These are phyloP conservation scores for Hyaena hyaena DNA, from an alignment of 2,113 vertebrate genomes.

Conservation along the genomic window DNA sequence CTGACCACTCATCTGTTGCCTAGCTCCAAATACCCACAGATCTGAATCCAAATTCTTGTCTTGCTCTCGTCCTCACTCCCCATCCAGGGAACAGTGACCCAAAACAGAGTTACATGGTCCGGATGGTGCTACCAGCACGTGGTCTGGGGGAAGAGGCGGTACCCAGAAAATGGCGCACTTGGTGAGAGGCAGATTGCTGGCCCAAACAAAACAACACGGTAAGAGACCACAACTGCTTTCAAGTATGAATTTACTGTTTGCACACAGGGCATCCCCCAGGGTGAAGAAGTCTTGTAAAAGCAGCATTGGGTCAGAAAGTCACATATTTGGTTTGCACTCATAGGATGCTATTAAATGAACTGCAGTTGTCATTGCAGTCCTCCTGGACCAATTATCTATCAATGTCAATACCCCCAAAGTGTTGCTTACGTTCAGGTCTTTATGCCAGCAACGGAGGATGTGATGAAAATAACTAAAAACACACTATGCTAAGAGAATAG, in stretches of 20 bases:
- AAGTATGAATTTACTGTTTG: background rate
- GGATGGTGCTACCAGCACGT: background rate
- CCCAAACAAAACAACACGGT: background rate
- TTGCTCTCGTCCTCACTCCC: background rate
- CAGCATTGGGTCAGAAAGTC: background rate
- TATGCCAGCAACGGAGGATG: background rate
- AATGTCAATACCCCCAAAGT: fast-evolving
- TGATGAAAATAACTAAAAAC: background rate
- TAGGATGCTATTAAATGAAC: background rate
- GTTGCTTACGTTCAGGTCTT: background rate
- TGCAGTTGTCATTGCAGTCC: background rate
- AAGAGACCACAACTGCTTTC: background rate
- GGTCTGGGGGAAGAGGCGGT: background rate
- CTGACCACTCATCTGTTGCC: background rate
- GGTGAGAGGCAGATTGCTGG: background rate
- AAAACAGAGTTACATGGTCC: background rate
- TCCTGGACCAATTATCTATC: background rate
- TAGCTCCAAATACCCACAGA: background rate
- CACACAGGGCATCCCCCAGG: fast-evolving
- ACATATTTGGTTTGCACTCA: background rate
- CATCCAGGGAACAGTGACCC: background rate
- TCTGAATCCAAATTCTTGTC: background rate
- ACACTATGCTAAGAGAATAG: background rate
- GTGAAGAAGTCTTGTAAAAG: background rate
- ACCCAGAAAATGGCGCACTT: background rate